Conservation (phyloP, 2,888 invertebrate genomes). For the Cryptocephalus primarius region DNA sequence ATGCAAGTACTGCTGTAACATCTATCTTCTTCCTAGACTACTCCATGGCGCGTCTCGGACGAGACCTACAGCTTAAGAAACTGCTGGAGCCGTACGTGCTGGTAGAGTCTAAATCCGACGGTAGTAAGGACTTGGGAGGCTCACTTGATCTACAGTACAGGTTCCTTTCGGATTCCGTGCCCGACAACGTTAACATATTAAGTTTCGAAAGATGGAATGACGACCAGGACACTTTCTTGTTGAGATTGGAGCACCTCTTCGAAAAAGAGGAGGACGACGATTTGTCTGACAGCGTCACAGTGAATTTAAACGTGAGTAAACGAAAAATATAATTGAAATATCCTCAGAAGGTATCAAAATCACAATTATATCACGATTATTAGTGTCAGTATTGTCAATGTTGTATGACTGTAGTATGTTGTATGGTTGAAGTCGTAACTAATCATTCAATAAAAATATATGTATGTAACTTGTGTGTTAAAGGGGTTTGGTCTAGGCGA, state of each 20-base stretch:
- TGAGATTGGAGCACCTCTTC: not conserved
- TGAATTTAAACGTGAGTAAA: not conserved
- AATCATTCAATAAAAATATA: too few species aligned
- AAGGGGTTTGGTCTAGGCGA: too few species aligned
- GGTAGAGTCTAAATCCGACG: slow-evolving; percentile 5
- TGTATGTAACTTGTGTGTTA: too few species aligned
- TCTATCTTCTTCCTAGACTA: slow-evolving; percentile 3
- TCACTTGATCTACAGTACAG: slow-evolving; percentile 1
- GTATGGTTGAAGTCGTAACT: too few species aligned
- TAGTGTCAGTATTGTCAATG: too few species aligned
- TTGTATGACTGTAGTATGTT: too few species aligned
- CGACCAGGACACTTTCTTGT: slow-evolving; percentile 14
- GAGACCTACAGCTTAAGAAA: slow-evolving; percentile 39
- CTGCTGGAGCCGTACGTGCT: slow-evolving; percentile 44
- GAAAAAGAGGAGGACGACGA: slow-evolving; percentile 4
- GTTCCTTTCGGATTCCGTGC: slow-evolving; percentile 1
- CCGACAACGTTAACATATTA: not conserved
- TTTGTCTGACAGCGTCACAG: slow-evolving; percentile 1
- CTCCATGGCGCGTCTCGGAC: slow-evolving; percentile 31
- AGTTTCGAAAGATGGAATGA: slow-evolving; percentile 1
- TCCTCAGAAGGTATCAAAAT: too few species aligned
- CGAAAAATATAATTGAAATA: not conserved
- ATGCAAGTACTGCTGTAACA: too few species aligned
- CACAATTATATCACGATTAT: too few species aligned
- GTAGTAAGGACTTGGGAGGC: not conserved